A percentile compares a stretch with the other conserved stretches of the same genome.
Evolutionary conservation across 2,797 vertebrate genomes (phyloP).

Genomic region (Petrocephalus schoutedeni): DNA sequence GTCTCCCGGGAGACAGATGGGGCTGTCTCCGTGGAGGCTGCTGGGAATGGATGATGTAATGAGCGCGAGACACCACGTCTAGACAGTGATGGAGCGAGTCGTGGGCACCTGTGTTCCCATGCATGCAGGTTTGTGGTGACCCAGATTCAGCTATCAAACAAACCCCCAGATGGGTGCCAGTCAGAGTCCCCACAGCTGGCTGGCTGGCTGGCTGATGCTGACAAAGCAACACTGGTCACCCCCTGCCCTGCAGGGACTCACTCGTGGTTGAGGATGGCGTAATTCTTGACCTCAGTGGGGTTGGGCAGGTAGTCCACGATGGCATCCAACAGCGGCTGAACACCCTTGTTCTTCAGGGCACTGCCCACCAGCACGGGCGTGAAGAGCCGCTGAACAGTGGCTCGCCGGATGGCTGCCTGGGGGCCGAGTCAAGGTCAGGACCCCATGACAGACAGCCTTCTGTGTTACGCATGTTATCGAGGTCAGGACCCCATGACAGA

Average conservation of each 20-base stretch:
- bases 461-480: not conserved
- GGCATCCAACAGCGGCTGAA: conserved; percentile 85
- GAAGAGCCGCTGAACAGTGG: conserved; percentile 79
- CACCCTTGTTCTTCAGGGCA: conserved; percentile 92
- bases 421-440: not conserved
- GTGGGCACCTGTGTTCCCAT: not conserved
- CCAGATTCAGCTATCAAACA: not conserved
- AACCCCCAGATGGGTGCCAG: not conserved
- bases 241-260: conserved; percentile 56
- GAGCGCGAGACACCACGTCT: conserved; percentile 2
- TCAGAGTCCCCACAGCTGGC: conserved; percentile 62
- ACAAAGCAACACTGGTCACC: not conserved
- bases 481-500: not conserved
- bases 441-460: not conserved
- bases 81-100: not conserved
- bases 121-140: not conserved
- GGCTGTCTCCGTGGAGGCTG: not conserved
- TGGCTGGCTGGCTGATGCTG: conserved; percentile 29
- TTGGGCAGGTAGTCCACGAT: conserved; percentile 85
- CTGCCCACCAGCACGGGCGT: conserved; percentile 87
- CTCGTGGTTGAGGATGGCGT: conserved; percentile 75
- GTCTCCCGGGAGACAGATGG: conserved; percentile 13
- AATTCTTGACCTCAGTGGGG: conserved; percentile 87
- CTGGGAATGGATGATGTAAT: conserved; percentile 11
- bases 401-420: conserved; percentile 83